Evolutionary conservation across 2,888 invertebrate genomes (phyloP).

Genomic region (Platycheirus rosarum): DNA sequence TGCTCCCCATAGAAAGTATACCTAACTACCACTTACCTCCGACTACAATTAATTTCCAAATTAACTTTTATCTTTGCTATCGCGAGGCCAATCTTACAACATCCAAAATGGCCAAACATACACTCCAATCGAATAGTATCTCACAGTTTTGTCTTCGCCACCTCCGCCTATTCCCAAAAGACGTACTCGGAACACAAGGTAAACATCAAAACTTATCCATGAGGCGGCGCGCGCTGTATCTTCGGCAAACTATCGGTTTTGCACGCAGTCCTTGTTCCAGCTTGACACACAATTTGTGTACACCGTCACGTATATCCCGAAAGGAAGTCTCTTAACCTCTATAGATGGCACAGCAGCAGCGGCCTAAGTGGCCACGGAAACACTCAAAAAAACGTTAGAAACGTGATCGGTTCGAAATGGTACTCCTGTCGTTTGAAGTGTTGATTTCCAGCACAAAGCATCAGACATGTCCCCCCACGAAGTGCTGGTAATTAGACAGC

Average conservation of each 20-base stretch:
- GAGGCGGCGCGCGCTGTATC: slow-evolving; percentile 24
- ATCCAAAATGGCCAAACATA: slow-evolving; percentile 58
- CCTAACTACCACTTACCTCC: slow-evolving; percentile 28
- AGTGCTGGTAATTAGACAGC: slow-evolving; percentile 69
- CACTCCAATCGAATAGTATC: slow-evolving; percentile 60
- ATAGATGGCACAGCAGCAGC: slow-evolving; percentile 40
- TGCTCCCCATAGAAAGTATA: slow-evolving; percentile 49
- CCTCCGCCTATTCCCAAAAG: slow-evolving; percentile 25
- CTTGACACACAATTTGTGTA: slow-evolving; percentile 71
- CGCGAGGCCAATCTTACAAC: slow-evolving; percentile 68
- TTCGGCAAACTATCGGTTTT: slow-evolving; percentile 58
- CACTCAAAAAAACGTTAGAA: slow-evolving; percentile 44
- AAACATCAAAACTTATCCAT: slow-evolving; percentile 61
- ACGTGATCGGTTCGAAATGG: slow-evolving; percentile 70
- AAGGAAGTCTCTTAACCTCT: slow-evolving; percentile 73
- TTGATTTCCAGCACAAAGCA: slow-evolving; percentile 57
- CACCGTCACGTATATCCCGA: slow-evolving; percentile 65
- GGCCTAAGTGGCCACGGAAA: slow-evolving; percentile 54
- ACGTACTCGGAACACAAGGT: slow-evolving; percentile 28
- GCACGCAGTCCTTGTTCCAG: slow-evolving; percentile 72
- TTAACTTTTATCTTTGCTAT: slow-evolving; percentile 71
- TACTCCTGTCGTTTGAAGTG: slow-evolving; percentile 63
- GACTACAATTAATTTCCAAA: slow-evolving; percentile 70
- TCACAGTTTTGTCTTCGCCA: slow-evolving; percentile 56
- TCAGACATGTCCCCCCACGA: slow-evolving; percentile 37